Percentiles rank a stretch among this genome's conserved stretches.
These are phyloP conservation scores for Mirounga angustirostris DNA, from an alignment of 2,113 vertebrate species.

Conservation along the genomic window DNA sequence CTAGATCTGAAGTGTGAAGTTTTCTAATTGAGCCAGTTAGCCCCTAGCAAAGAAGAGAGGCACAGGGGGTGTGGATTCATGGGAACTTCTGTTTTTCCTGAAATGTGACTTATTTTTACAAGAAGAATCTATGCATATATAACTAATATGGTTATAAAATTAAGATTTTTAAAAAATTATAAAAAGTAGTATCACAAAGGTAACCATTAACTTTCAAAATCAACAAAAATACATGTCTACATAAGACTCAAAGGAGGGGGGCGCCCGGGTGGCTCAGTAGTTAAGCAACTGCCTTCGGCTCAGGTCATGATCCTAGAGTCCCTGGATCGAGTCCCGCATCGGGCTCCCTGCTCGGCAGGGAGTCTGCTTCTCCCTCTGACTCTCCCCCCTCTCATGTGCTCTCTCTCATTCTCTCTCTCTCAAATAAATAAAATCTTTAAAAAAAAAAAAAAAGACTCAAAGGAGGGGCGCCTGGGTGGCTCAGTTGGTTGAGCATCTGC, in stretches of 20 bases:
- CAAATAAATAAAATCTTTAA: too few species aligned
- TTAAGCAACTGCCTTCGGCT: neutral
- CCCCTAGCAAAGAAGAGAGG: neutral
- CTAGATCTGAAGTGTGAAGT: neutral
- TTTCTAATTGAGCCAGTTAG: neutral
- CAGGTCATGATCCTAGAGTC: neutral
- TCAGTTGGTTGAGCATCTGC: neutral
- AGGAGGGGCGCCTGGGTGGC: neutral
- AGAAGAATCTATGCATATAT: neutral
- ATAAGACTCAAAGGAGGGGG: neutral
- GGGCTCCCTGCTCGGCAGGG: neutral
- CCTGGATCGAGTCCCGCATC: accelerated
- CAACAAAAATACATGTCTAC: neutral
- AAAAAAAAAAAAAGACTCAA: neutral
- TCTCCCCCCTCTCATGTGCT: too few species aligned
- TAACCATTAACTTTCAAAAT: neutral
- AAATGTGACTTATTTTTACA: neutral
- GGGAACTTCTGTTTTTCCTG: neutral
- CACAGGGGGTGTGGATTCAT: neutral
- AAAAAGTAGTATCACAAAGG: neutral
- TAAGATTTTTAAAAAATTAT: neutral
- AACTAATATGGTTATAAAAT: neutral
- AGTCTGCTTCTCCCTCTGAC: neutral
- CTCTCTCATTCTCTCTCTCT: too few species aligned
- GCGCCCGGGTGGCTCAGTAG: too few species aligned